A percentile compares a stretch with the other conserved stretches of the same genome.
phyloP scores from a whole-genome alignment of 2,797 vertebrate species.

The Galaxias olidus region DNA sequence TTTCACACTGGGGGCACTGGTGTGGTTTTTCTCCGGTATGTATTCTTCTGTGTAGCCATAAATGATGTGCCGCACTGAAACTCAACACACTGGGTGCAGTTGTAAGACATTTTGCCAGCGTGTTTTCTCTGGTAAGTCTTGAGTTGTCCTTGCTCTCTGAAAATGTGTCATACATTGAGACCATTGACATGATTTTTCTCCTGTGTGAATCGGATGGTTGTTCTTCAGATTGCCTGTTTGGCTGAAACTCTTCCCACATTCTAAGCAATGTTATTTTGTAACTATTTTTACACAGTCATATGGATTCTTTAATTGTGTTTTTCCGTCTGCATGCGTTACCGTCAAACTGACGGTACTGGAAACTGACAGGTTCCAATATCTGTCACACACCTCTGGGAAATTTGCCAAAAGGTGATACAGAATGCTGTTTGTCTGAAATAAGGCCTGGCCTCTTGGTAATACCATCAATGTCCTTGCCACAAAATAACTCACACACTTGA shows the following conservation, averaged over 20 bases:
- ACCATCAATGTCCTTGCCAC: not conserved
- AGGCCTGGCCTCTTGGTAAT: not conserved
- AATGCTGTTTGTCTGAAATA: too few relatives aligned
- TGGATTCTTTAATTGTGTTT: too few relatives aligned
- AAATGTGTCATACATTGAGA: not conserved
- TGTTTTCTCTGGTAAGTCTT: constrained; percentile 5
- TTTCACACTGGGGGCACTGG: not conserved
- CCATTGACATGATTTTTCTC: constrained; percentile 12
- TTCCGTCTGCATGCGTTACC: too few relatives aligned
- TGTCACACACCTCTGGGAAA: too few relatives aligned
- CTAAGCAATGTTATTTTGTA: not conserved
- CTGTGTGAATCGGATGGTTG: constrained; percentile 3
- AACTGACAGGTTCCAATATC: too few relatives aligned
- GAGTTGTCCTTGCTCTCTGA: too few relatives aligned
- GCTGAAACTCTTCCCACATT: constrained; percentile 12
- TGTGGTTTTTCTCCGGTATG: not conserved
- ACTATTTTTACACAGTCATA: too few relatives aligned
- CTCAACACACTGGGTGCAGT: not conserved
- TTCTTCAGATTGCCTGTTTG: not conserved
- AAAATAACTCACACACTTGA: not conserved
- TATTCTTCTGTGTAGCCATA: constrained; percentile 2
- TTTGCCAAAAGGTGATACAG: too few relatives aligned
- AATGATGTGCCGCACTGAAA: not conserved
- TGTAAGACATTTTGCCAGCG: not conserved
- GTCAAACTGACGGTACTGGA: too few relatives aligned